Evolutionary conservation across 1,140 invertebrate species (phyloP), one percentile per base, ranked within the genome.

Genomic region (Potamilus streckersoni): DNA sequence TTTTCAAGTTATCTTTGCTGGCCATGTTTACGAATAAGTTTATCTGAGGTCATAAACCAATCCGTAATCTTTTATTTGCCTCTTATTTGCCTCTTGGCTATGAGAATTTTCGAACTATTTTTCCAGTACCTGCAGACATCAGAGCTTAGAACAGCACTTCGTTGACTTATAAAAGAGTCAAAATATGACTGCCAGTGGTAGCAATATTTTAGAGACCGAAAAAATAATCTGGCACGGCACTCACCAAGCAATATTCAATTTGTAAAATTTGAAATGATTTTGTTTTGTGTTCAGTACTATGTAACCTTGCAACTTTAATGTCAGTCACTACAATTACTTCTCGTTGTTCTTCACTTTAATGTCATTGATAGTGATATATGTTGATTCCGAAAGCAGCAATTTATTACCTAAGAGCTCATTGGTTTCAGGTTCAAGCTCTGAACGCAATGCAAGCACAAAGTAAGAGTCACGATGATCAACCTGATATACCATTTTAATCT

Each of bases 181-280:
- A 49, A 0, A 8, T 11, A 6, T 49, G 38, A 49, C 38, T 6
- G 38, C 38, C 38, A 49, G 38, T 17, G 31, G 59, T 57, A 65
- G 2, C 16, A 61, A n/a, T 49, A 17, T 49, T 19, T 19, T 76
- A 55, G 31, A 16, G 64, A n/a, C 64, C 3, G 57, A n/a, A 38
- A 59, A 67, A n/a, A 49, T 76, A 76, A 65, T 76, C 74, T 13
- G 74, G 74, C 12, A 76, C 74, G 56, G 57, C 74, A 14, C 74
- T 57, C 16, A 76, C 73, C 63, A 69, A 68, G 2, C 67, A 66
- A 59, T 63, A 38, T 27, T 12, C 16, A 8, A 13, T 58, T 31
- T 70, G 20, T 17, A 67, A 67, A 49, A 65, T 76, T 59, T 64
- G 56, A 60, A 65, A 5, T 3, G 23, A 0, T n/a, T 23, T 57